Percentiles rank a stretch among this genome's conserved stretches.
Conservation (phyloP, 2,113 vertebrate species). For the Channa maculata region DNA sequence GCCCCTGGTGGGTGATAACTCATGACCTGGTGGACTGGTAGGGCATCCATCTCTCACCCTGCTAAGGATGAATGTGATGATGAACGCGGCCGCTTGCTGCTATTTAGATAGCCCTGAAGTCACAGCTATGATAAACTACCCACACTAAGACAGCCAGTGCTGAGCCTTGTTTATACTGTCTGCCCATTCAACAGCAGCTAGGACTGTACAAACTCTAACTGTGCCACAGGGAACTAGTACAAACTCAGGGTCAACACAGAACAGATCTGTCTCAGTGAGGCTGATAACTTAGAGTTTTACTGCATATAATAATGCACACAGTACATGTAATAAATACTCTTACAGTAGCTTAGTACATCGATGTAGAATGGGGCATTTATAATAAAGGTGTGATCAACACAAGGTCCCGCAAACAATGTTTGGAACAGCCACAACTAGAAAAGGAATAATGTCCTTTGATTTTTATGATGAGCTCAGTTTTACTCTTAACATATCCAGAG, state of each 20-base stretch:
- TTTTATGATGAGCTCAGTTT: background rate
- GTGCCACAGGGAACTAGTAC: conserved; percentile 45
- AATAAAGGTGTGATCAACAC: background rate
- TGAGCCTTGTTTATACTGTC: conserved; percentile 61
- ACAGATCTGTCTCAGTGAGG: conserved; percentile 23
- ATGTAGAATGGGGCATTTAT: conserved; percentile 10
- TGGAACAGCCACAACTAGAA: background rate
- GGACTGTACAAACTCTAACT: conserved; percentile 40
- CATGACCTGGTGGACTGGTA: conserved; percentile 67
- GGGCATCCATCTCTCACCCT: conserved; percentile 70
- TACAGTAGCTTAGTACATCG: conserved; percentile 9
- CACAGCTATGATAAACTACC: conserved; percentile 74
- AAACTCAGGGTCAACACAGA: conserved; percentile 49
- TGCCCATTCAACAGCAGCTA: conserved; percentile 42
- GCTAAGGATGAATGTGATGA: conserved; percentile 73
- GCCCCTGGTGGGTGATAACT: conserved; percentile 72
- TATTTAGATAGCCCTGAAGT: conserved; percentile 81
- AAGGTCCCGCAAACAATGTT: background rate
- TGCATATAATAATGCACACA: background rate
- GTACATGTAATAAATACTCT: background rate
- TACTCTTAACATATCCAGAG: background rate
- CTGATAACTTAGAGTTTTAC: conserved; percentile 6
- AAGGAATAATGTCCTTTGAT: background rate
- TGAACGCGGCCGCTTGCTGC: conserved; percentile 63
- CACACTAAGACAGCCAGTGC: conserved; percentile 50